A percentile compares a stretch with the other conserved stretches of the same genome.
phyloP scores from a whole-genome alignment of 2,113 vertebrate species.

The Hydrolagus affinis region DNA sequence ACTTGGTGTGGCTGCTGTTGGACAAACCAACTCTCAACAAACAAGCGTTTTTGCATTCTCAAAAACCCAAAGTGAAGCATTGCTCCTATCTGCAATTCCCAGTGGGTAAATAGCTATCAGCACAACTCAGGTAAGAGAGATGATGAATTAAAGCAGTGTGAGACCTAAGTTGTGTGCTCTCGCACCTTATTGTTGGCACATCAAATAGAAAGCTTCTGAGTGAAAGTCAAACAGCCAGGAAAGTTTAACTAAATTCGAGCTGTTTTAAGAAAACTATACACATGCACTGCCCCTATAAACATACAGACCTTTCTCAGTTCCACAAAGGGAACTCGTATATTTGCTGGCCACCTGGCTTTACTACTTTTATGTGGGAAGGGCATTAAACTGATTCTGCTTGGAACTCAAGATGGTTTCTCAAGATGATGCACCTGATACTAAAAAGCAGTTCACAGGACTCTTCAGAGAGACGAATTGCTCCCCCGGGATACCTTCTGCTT shows the following conservation, averaged over 20 bases:
- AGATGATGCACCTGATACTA: slow-evolving; percentile 98
- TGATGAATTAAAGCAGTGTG: slow-evolving; percentile 9
- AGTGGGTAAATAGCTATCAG: neutral
- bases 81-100: neutral
- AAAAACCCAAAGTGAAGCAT: neutral
- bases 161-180: neutral
- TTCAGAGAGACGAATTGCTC: slow-evolving; percentile 72
- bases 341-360: slow-evolving; percentile 75
- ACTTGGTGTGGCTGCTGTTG: too few relatives aligned
- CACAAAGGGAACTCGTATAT: slow-evolving; percentile 63
- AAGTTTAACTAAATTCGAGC: slow-evolving; percentile 9
- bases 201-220: neutral
- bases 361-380: slow-evolving; percentile 73
- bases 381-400: slow-evolving; percentile 84
- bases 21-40: slow-evolving; percentile 10
- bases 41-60: neutral
- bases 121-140: neutral
- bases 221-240: slow-evolving; percentile 16
- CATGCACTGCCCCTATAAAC: slow-evolving; percentile 65
- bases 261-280: slow-evolving; percentile 45
- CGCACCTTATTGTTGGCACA: neutral
- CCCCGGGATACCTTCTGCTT: slow-evolving; percentile 69
- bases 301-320: slow-evolving; percentile 84
- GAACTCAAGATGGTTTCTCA: slow-evolving; percentile 95
- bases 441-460: slow-evolving; percentile 81